These are phyloP conservation scores for Apamea monoglypha DNA, from an alignment of 2,888 invertebrate genomes.

Conservation along the genomic window DNA sequence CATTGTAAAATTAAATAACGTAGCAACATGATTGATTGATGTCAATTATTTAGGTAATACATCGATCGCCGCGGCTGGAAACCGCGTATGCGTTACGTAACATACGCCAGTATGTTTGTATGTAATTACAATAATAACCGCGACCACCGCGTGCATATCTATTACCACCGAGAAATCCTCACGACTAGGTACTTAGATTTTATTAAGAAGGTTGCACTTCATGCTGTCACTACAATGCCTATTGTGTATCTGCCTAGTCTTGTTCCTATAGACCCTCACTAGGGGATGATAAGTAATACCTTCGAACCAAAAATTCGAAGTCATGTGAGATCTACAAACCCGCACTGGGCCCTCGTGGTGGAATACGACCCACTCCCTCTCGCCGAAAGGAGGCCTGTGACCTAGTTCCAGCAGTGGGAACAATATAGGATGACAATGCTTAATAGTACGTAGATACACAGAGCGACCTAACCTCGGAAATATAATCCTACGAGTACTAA, in stretches of 20 bases:
- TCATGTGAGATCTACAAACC: not conserved
- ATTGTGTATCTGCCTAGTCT: not conserved
- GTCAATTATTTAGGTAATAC: conserved; percentile 7
- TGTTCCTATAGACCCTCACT: not conserved
- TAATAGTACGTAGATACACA: not conserved
- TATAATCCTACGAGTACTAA: not conserved
- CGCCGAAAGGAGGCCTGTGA: not conserved
- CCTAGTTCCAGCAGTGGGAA: not conserved
- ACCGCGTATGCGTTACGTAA: conserved; percentile 17
- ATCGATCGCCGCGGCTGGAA: not conserved
- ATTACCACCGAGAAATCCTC: conserved; percentile 33
- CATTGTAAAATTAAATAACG: not conserved
- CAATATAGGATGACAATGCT: not conserved
- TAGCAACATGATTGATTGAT: conserved; percentile 6
- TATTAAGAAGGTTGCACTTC: not conserved
- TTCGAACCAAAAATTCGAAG: not conserved
- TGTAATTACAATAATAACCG: conserved; percentile 60
- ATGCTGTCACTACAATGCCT: not conserved
- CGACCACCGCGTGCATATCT: conserved; percentile 39
- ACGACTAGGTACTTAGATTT: not conserved
- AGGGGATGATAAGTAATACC: not conserved
- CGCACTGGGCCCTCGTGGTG: not conserved
- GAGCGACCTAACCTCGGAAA: not conserved
- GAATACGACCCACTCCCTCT: not conserved
- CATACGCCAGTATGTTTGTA: conserved; percentile 23